Base-by-base conservation (phyloP, 2,113 vertebrate genomes). In the Sinocyclocheilus grahami region DNA sequence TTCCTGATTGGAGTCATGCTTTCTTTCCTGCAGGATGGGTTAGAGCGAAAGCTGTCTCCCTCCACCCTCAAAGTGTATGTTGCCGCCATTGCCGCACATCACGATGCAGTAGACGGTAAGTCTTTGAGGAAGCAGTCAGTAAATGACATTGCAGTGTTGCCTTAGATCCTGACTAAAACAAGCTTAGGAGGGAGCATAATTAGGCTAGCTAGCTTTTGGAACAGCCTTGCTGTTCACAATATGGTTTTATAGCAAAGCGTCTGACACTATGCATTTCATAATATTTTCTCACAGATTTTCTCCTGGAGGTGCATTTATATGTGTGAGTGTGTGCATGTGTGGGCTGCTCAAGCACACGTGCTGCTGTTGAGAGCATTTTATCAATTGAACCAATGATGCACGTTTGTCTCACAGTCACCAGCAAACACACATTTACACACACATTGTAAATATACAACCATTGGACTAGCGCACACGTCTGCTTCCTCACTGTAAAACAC, bases 351-450 rank as follows among this genome's bases (percentile, higher is more conserved):
- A 71, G 9, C 1, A 4, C 67, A 71, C 42, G 63, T 82, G 46
- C 24, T 13, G 46, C 20, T 72, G 48, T 22, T 84, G 53, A 24
- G 14, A 48, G 72, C 5, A 63, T 77, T 65, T 51, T 37, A 48
- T 67, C 74, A 77, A 65, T 77, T 48, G 60, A 77, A 46, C 74
- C 39, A 18, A 42, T 20, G 37, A 81, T 3, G 12, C 55, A 80
- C 14, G 4, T 60, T 13, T 80, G 22, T 20, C 5, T 81, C 22
- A 13, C 22, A n/a, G 20, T 78, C 24, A 0, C 39, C 39, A 24
- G 37, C 39, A 74, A 74, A 46, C 74, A 78, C 13, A 30, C n/a
- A 78, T 55, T 62, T 39, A 42, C 58, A 80, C 22, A 42, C 78
- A 81, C 7, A 11, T 22, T 16, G 13, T 5, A 18, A 65, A 65